A percentile compares a stretch with the other conserved stretches of the same genome.
Conservation (phyloP, 2,888 invertebrate species). For the Andrena flavipes region DNA sequence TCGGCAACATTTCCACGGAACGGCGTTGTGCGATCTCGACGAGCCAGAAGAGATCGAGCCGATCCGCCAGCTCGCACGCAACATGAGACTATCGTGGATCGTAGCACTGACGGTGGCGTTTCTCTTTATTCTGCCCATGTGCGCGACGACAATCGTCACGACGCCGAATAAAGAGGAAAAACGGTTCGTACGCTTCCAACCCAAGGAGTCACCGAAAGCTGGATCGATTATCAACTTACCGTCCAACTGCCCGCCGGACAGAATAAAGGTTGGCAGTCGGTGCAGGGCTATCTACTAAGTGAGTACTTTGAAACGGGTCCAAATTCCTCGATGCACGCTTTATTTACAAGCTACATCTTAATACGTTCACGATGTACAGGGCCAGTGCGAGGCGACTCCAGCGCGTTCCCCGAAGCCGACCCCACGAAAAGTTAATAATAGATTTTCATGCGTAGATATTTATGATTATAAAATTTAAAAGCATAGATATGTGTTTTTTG, state of each 20-base stretch:
- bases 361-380: background rate
- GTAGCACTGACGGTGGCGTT: conserved; percentile 52
- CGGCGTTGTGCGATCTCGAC: background rate
- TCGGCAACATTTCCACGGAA: background rate
- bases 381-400: no score
- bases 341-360: background rate
- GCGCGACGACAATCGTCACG: conserved; percentile 36
- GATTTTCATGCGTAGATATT: no score
- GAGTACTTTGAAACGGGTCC: conserved; percentile 35
- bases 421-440: no score
- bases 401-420: no score
- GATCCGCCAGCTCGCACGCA: background rate
- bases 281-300: conserved; percentile 79
- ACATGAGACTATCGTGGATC: conserved; percentile 68
- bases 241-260: conserved; percentile 75
- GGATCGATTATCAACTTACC: conserved; percentile 79
- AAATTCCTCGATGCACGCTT: no score
- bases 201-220: conserved; percentile 50
- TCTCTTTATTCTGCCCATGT: conserved; percentile 22
- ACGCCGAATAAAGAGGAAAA: conserved; percentile 45
- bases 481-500: no score
- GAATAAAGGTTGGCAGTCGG: conserved; percentile 74
- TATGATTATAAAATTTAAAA: no score
- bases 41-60: background rate
- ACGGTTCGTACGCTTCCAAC: conserved; percentile 70